Evolutionary conservation across 2,888 invertebrate genomes (phyloP).

Genomic region (Brassicogethes aeneus): DNA sequence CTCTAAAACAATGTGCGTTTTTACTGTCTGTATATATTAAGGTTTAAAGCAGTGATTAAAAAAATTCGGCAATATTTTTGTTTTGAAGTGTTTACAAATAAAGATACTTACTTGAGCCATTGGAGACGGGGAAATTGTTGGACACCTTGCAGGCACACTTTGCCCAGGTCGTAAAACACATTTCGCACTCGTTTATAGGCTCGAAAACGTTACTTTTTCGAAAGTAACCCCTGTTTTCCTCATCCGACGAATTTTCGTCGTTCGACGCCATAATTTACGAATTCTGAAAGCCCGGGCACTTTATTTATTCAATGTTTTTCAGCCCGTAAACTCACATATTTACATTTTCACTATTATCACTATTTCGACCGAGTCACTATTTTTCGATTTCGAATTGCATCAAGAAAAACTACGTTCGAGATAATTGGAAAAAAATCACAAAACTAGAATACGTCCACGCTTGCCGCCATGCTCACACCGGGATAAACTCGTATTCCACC

Average conservation of each 20-base stretch:
- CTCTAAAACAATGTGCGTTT: too few species aligned
- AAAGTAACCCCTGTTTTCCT: conserved; percentile 28
- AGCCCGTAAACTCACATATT: conserved; percentile 10
- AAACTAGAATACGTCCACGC: conserved; percentile 26
- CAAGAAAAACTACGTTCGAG: conserved; percentile 7
- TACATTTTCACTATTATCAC: conserved; percentile 11
- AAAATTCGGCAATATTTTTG: not conserved
- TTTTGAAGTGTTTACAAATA: conserved; percentile 16
- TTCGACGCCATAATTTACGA: conserved; percentile 32
- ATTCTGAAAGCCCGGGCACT: conserved; percentile 20
- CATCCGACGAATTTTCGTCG: conserved; percentile 28
- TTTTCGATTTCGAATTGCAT: not conserved
- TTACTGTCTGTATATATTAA: too few species aligned
- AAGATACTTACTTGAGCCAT: conserved; percentile 18
- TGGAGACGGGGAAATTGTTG: conserved; percentile 17
- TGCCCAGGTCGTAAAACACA: conserved; percentile 17
- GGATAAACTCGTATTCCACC: conserved; percentile 18
- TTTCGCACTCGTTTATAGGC: conserved; percentile 15
- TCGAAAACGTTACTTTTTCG: conserved; percentile 16
- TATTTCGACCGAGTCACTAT: not conserved
- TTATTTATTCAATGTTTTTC: conserved; percentile 12
- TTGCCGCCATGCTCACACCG: conserved; percentile 32
- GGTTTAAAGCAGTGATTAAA: too few species aligned
- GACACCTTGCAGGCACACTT: conserved; percentile 23
- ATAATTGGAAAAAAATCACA: conserved; percentile 21